Percentiles rank a stretch among this genome's conserved stretches.
These are phyloP conservation scores for Equus przewalskii DNA, from an alignment of 2,113 vertebrate genomes.

Conservation along the genomic window DNA sequence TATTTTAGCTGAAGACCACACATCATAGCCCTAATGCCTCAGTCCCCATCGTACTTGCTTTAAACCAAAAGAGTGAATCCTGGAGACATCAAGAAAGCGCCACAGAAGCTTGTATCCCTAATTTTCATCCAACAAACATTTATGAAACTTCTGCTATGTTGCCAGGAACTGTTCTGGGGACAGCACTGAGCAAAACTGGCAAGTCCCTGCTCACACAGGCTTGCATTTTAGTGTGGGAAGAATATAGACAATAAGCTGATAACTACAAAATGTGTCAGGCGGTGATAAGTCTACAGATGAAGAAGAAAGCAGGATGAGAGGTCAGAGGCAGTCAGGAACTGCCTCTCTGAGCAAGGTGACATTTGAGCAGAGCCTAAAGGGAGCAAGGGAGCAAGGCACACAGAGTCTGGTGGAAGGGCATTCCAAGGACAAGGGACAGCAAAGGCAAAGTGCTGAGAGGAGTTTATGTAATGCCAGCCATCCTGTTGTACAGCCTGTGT, in stretches of 20 bases:
- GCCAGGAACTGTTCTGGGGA: background rate
- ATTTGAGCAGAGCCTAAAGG: background rate
- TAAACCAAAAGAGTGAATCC: background rate
- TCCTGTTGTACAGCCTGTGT: background rate
- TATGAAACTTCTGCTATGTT: background rate
- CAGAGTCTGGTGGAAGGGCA: background rate
- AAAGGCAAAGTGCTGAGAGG: background rate
- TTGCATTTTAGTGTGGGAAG: background rate
- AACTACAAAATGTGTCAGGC: background rate
- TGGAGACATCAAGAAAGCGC: background rate
- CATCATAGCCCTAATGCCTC: background rate
- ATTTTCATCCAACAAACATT: background rate
- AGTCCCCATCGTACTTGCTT: background rate
- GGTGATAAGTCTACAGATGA: background rate
- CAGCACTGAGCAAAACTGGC: background rate
- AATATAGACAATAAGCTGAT: background rate
- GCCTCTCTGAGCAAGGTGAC: background rate
- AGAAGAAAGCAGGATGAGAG: background rate
- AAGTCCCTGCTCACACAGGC: background rate
- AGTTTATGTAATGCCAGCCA: background rate
- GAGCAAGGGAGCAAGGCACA: background rate
- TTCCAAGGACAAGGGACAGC: background rate
- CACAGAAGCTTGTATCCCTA: background rate
- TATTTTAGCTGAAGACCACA: slow-evolving; percentile 20
- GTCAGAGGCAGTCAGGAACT: background rate